phyloP scores from a whole-genome alignment of 2,113 vertebrate species.

The Menidia beryllina region DNA sequence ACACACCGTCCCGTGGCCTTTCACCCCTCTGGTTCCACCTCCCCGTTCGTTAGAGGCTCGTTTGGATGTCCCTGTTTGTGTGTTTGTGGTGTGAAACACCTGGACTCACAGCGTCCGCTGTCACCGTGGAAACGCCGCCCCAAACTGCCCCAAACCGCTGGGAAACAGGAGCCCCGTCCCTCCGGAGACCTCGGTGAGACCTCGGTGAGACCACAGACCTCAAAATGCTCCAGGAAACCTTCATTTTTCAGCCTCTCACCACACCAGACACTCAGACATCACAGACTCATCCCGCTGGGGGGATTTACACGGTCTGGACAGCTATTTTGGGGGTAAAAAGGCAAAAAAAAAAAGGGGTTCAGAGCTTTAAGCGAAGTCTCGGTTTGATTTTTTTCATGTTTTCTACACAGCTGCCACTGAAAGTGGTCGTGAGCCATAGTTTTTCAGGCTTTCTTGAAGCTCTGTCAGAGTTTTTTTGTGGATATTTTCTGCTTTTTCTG shows the following conservation, averaged over 20 bases:
- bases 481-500: background rate
- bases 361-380: no score
- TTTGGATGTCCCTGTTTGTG: background rate
- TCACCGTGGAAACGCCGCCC: no score
- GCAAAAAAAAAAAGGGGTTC: no score
- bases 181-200: slow-evolving; percentile 12
- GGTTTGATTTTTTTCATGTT: background rate
- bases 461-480: background rate
- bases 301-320: background rate
- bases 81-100: no score
- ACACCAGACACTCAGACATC: slow-evolving; percentile 44
- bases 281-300: slow-evolving; percentile 15
- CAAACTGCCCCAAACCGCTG: no score
- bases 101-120: no score
- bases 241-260: slow-evolving; percentile 51
- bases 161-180: no score
- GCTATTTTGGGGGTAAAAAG: background rate
- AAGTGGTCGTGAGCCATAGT: background rate
- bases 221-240: slow-evolving; percentile 52
- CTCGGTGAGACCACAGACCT: slow-evolving; percentile 50
- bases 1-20: slow-evolving; percentile 1
- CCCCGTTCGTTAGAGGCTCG: no score
- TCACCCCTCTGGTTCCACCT: no score
- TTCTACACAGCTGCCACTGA: background rate
- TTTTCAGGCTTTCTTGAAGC: background rate